Percentiles rank a stretch among this genome's conserved stretches.
Conservation (phyloP, 2,113 vertebrate genomes). For the Taxidea taxus region DNA sequence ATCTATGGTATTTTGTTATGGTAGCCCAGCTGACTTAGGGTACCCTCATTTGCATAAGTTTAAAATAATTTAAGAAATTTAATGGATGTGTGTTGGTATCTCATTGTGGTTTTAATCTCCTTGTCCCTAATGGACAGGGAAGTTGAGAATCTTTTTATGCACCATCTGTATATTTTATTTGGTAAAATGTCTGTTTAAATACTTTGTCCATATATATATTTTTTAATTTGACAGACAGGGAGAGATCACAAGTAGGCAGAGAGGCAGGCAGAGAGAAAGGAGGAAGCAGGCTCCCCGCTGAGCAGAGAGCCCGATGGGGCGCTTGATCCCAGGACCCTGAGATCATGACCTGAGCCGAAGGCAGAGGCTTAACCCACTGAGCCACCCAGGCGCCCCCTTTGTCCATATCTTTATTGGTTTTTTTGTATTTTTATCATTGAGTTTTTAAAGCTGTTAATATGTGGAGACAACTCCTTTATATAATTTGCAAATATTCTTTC, state of each 20-base stretch:
- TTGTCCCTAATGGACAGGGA: neutral
- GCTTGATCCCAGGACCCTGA: too few species aligned
- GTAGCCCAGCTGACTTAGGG: neutral
- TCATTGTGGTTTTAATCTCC: neutral
- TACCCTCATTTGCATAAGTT: neutral
- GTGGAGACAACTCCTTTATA: neutral
- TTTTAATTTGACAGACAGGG: too few species aligned
- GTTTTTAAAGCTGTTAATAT: neutral
- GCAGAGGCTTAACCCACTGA: too few species aligned
- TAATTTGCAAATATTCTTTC: neutral
- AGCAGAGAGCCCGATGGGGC: too few species aligned
- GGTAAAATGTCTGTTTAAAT: neutral
- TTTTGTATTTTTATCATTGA: neutral
- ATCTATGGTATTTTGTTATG: neutral
- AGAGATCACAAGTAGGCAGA: too few species aligned
- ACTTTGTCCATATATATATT: neutral
- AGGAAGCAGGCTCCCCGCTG: too few species aligned
- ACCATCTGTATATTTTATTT: neutral
- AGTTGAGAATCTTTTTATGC: neutral
- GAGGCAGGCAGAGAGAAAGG: too few species aligned
- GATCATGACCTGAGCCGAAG: too few species aligned
- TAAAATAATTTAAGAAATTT: neutral
- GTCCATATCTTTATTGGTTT: neutral
- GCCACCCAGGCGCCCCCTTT: neutral
- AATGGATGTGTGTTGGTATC: neutral